These are phyloP conservation scores for Lasioglossum pauxillum DNA, from an alignment of 2,888 invertebrate genomes.

Conservation along the genomic window DNA sequence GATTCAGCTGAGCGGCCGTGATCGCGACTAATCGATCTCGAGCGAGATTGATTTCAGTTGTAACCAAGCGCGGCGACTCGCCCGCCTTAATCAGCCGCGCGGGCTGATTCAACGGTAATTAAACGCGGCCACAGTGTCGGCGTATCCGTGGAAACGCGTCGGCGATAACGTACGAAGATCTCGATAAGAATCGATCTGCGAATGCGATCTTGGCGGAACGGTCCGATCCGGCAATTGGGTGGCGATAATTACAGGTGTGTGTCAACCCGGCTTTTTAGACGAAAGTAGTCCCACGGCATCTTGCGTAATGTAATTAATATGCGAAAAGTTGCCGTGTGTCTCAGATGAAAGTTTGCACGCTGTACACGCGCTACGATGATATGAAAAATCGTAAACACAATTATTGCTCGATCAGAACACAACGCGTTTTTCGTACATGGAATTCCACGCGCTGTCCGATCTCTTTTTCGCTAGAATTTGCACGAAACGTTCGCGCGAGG, in stretches of 20 bases:
- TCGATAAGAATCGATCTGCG: conserved; percentile 59
- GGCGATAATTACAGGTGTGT: conserved; percentile 53
- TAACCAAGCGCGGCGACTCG: conserved; percentile 59
- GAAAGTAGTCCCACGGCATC: not conserved
- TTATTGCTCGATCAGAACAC: not conserved
- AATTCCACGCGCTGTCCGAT: not conserved
- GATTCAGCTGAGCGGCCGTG: conserved; percentile 51
- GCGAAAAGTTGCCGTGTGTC: not conserved
- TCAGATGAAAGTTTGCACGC: not conserved
- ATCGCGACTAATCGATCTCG: conserved; percentile 68
- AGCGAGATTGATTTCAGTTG: conserved; percentile 66
- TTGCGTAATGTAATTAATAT: not conserved
- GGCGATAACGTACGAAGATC: conserved; percentile 50
- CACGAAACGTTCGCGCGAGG: not conserved
- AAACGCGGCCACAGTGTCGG: conserved; percentile 56
- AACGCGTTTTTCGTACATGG: not conserved
- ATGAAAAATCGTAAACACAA: not conserved
- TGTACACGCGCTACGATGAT: not conserved
- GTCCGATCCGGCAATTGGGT: conserved; percentile 31
- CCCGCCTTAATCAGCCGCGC: conserved; percentile 64
- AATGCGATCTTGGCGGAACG: conserved; percentile 29
- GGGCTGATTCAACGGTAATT: conserved; percentile 64
- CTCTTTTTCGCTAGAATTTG: not conserved
- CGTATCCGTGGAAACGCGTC: conserved; percentile 49
- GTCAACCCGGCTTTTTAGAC: conserved; percentile 23